Conservation (phyloP, 2,797 vertebrate genomes). For the Bradypus variegatus region DNA sequence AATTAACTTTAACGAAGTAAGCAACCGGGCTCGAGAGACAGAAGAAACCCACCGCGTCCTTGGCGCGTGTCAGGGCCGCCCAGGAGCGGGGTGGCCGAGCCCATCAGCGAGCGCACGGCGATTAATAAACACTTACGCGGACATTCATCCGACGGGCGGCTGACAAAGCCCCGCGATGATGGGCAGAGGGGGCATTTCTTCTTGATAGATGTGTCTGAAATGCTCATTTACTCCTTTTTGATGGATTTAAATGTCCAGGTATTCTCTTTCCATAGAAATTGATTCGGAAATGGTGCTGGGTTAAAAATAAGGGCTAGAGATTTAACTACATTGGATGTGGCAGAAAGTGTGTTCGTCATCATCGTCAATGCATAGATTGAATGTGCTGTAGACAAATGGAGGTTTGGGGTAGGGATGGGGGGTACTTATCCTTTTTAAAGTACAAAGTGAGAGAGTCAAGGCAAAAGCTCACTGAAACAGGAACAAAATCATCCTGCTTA, state of each 20-base stretch:
- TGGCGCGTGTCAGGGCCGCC: background rate
- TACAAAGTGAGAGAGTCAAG: background rate
- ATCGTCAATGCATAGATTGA: background rate
- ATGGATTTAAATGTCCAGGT: conserved; percentile 64
- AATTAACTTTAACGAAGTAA: conserved; percentile 62
- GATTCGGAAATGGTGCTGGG: conserved; percentile 56
- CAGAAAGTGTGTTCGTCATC: background rate
- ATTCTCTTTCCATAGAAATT: conserved; percentile 58
- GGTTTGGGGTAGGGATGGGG: background rate
- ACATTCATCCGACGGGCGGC: conserved; percentile 59
- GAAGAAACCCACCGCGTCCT: conserved; percentile 52
- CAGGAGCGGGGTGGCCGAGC: conserved; percentile 27
- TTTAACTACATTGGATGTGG: conserved; percentile 10
- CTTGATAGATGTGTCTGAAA: conserved; percentile 60
- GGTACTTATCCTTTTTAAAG: background rate
- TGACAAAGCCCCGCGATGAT: conserved; percentile 57
- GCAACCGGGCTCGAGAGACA: conserved; percentile 46
- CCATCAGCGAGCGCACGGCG: conserved; percentile 43
- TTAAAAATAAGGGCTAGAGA: conserved; percentile 48
- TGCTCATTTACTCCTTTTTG: conserved; percentile 59
- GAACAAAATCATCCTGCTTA: background rate
- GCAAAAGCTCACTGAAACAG: background rate
- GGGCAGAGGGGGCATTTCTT: conserved; percentile 50
- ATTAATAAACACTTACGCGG: conserved; percentile 54
- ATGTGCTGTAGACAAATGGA: background rate